A percentile compares a stretch with the other conserved stretches of the same genome.
These are phyloP conservation scores for Girardinichthys multiradiatus DNA, from an alignment of 2,113 vertebrate species.

Conservation along the genomic window DNA sequence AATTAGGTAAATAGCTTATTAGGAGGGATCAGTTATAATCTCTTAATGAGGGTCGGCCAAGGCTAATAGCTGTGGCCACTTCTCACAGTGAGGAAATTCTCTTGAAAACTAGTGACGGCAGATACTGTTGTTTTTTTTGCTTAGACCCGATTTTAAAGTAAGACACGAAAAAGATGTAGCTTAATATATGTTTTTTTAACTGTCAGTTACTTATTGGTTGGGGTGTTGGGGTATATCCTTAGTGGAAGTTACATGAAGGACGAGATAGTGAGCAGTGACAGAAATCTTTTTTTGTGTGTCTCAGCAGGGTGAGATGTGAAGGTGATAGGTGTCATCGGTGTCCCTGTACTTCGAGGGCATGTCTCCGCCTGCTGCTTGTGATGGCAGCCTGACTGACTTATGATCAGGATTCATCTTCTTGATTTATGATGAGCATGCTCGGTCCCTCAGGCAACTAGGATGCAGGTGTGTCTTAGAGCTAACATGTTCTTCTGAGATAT, in stretches of 20 bases:
- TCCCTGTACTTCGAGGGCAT: slow-evolving; percentile 67
- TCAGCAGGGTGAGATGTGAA: slow-evolving; percentile 69
- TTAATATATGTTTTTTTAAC: slow-evolving; percentile 35
- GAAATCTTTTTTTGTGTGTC: slow-evolving; percentile 37
- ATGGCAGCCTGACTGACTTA: slow-evolving; percentile 74
- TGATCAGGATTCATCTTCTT: slow-evolving; percentile 75
- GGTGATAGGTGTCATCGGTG: slow-evolving; percentile 72
- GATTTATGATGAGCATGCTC: slow-evolving; percentile 70
- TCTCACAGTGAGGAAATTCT: slow-evolving; percentile 29
- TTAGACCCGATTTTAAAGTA: not conserved
- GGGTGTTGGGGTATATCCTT: slow-evolving; percentile 58
- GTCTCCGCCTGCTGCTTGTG: slow-evolving; percentile 63
- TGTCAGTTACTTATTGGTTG: not conserved
- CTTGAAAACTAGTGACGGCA: slow-evolving; percentile 42
- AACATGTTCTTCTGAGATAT: not conserved
- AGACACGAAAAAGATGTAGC: not conserved
- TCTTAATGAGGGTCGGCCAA: slow-evolving; percentile 67
- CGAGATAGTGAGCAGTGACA: slow-evolving; percentile 42
- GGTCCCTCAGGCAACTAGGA: slow-evolving; percentile 41
- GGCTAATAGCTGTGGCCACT: slow-evolving; percentile 59
- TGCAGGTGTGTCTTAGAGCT: not conserved
- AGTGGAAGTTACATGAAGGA: slow-evolving; percentile 63
- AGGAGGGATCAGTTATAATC: slow-evolving; percentile 57
- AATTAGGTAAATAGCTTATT: slow-evolving; percentile 67
- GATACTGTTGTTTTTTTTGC: slow-evolving; percentile 27